Evolutionary conservation across 1,140 invertebrate genomes (phyloP).

Genomic region (Agrilus planipennis): DNA sequence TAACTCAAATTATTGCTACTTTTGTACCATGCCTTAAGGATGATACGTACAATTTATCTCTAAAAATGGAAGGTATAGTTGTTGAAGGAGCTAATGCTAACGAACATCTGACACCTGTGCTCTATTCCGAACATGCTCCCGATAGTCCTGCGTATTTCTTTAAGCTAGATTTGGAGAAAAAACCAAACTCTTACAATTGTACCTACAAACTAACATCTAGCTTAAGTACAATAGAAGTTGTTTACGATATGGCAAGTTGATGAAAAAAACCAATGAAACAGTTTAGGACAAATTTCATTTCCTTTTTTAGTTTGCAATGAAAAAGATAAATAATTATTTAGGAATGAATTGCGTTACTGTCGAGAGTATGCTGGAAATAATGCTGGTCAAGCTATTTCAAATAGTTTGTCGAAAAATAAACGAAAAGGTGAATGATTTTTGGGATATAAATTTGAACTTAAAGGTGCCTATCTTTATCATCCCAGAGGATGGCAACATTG

Average conservation of each 20-base stretch:
- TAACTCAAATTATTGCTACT: constrained; percentile 46
- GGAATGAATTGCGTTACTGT: too few species aligned
- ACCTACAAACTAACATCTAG: constrained; percentile 56
- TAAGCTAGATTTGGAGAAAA: constrained; percentile 65
- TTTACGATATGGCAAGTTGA: constrained; percentile 75
- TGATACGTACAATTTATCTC: constrained; percentile 15
- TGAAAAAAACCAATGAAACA: too few species aligned
- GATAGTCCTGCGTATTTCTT: constrained; percentile 57
- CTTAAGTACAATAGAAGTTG: constrained; percentile 60
- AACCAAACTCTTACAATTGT: constrained; percentile 52
- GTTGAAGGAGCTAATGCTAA: constrained; percentile 64
- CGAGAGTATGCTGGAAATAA: too few species aligned
- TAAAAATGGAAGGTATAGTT: constrained; percentile 59
- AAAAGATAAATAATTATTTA: too few species aligned
- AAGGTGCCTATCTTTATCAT: constrained; percentile 69
- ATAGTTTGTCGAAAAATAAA: too few species aligned
- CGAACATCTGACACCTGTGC: constrained; percentile 58
- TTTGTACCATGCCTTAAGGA: constrained; percentile 22
- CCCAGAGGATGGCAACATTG: too few species aligned
- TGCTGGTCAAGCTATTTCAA: too few species aligned
- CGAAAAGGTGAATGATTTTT: too few species aligned
- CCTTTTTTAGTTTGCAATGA: too few species aligned
- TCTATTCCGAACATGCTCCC: constrained; percentile 31
- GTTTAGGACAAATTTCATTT: too few species aligned
- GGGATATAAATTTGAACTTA: constrained; percentile 62